Conservation (phyloP, 2,888 invertebrate genomes). For the Serrognathus titanus region DNA sequence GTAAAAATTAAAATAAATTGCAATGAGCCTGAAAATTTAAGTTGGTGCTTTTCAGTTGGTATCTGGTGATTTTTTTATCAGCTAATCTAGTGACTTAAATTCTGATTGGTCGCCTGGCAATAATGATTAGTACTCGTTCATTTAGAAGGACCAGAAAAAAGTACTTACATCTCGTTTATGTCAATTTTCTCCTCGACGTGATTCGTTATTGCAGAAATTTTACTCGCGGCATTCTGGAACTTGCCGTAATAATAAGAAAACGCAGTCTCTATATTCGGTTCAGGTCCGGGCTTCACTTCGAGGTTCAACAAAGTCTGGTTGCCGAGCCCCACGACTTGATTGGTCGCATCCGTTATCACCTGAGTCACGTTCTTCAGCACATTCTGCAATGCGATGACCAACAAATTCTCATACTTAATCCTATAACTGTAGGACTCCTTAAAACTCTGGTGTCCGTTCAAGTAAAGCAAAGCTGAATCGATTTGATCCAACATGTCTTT, state of each 20-base stretch:
- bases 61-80: too few species aligned
- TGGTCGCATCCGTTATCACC: constrained; percentile 74
- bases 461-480: constrained; percentile 82
- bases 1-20: too few species aligned
- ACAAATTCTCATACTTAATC: constrained; percentile 80
- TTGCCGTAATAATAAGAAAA: constrained; percentile 90
- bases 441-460: constrained; percentile 74
- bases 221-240: constrained; percentile 88
- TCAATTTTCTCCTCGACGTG: constrained; percentile 77
- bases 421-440: constrained; percentile 82
- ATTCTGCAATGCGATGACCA: constrained; percentile 74
- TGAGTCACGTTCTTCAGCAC: constrained; percentile 77
- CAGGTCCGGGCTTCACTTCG: constrained; percentile 4
- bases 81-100: too few species aligned
- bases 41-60: too few species aligned
- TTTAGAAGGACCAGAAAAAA: not conserved
- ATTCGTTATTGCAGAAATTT: constrained; percentile 75
- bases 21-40: too few species aligned
- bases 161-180: constrained; percentile 69
- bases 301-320: constrained; percentile 25
- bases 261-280: constrained; percentile 55
- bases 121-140: too few species aligned
- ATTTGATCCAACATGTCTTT: constrained; percentile 77
- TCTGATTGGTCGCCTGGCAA: too few species aligned
- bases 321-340: constrained; percentile 59